phyloP scores from a whole-genome alignment of 2,888 invertebrate genomes.

The Tetanocera ferruginea region DNA sequence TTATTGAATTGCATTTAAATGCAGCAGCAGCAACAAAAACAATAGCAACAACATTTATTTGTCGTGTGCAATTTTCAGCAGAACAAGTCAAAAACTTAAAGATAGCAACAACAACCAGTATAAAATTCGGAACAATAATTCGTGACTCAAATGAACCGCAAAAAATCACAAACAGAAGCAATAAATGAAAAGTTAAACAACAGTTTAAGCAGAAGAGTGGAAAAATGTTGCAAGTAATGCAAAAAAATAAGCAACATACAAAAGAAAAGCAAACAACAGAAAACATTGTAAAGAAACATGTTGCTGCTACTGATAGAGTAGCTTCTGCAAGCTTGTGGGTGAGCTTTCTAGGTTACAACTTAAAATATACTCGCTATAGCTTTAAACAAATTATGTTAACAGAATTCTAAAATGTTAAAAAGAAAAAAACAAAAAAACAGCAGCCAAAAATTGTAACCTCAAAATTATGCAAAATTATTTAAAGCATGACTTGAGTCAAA shows the following conservation, averaged over 20 bases:
- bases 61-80: slow-evolving; percentile 55
- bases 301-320: background rate
- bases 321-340: background rate
- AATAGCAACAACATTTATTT: slow-evolving; percentile 52
- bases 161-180: slow-evolving; percentile 52
- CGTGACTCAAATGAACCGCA: slow-evolving; percentile 64
- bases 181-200: slow-evolving; percentile 44
- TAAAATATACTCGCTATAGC: too few relatives aligned
- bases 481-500: too few relatives aligned
- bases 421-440: too few relatives aligned
- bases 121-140: slow-evolving; percentile 49
- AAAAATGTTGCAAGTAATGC: slow-evolving; percentile 31
- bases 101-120: slow-evolving; percentile 44
- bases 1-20: slow-evolving; percentile 61
- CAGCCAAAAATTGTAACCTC: too few relatives aligned
- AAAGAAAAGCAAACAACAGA: background rate
- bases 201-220: slow-evolving; percentile 14
- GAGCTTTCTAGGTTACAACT: background rate
- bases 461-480: too few relatives aligned
- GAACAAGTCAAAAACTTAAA: slow-evolving; percentile 54
- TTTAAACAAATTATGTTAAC: too few relatives aligned
- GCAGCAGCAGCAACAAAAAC: slow-evolving; percentile 53
- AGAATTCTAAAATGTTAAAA: too few relatives aligned
- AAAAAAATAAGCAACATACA: background rate
- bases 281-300: background rate